Base-by-base conservation (phyloP, 2,888 invertebrate species). In the Smittia aterrima region DNA sequence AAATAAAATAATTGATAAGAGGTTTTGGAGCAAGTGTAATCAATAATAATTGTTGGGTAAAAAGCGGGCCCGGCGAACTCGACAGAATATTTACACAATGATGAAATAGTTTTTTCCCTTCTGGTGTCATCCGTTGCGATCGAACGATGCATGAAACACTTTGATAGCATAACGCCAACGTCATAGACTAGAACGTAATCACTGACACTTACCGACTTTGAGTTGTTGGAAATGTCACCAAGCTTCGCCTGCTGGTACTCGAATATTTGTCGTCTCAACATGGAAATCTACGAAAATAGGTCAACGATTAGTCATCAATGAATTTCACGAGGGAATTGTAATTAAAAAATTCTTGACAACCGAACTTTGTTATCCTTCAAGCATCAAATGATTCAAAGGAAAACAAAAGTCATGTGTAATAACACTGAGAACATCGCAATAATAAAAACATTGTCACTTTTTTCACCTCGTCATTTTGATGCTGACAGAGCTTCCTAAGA, bases 191-290 rank as follows among this genome's bases (percentile, higher is more conserved):
- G 4, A 13, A 4, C 53, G 53, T 20, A 2, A 47, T 13, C 47
- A 11, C 47, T 11, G 47, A n/a, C n/a, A 47, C 74, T 74, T 40
- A 74, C 74, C 64, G 40, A 20, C 64, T 27, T 64, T 11, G 74
- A 67, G 16, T 20, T 38, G 20, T 7, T 41, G 41, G 67, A 67
- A 40, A 67, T 74, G n/a, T 74, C 74, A 22, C 18, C 40, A 3
- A 74, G 18, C 22, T 74, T 74, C n/a, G 47, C 38, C 25, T 66
- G 74, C 41, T 74, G 74, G 41, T 74, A 74, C 11, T 74, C 74
- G 20, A 47, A 64, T 18, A 74, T 47, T 27, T 74, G 74, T 18
- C 40, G 24, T 16, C 74, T 16, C 18, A 74, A 22, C 13, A 74
- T 6, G 7, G 38, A 24, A 16, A 74, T 74, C 74, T 74, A 66